Conservation (phyloP, 2,797 vertebrate species). For the Jordanella pulchra region DNA sequence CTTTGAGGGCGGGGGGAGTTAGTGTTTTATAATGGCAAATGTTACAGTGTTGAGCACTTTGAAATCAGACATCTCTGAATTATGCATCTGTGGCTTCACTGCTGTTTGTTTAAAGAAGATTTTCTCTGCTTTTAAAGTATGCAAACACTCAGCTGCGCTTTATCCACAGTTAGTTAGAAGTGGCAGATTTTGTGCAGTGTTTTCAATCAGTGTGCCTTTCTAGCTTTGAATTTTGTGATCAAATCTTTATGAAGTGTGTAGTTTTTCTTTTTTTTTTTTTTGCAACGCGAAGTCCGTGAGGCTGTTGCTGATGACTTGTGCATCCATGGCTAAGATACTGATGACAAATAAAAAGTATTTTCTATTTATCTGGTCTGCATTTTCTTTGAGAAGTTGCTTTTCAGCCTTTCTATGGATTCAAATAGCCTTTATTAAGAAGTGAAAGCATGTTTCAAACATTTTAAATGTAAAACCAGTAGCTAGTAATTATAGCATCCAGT, state of each 20-base stretch:
- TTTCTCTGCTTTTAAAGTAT: constrained; percentile 11
- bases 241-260: constrained; percentile 13
- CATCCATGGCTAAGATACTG: constrained; percentile 69
- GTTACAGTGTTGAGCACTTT: constrained; percentile 65
- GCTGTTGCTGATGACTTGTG: constrained; percentile 59
- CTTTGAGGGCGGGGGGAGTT: constrained; percentile 39
- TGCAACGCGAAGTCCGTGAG: constrained; percentile 57
- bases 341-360: constrained; percentile 78
- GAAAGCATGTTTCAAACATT: background rate
- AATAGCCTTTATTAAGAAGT: background rate
- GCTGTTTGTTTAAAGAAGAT: constrained; percentile 24
- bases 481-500: background rate
- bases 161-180: constrained; percentile 28
- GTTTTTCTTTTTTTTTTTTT: constrained; percentile 60
- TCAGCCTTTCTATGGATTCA: background rate
- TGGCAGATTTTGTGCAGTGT: constrained; percentile 14
- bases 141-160: constrained; percentile 27
- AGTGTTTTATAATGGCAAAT: constrained; percentile 24
- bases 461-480: no score
- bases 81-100: constrained; percentile 54
- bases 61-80: constrained; percentile 50
- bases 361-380: constrained; percentile 67
- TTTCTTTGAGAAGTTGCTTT: background rate
- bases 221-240: background rate
- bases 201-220: constrained; percentile 59